A percentile compares a stretch with the other conserved stretches of the same genome.
Conservation (phyloP, 2,888 invertebrate genomes). For the Acleris sparsana region DNA sequence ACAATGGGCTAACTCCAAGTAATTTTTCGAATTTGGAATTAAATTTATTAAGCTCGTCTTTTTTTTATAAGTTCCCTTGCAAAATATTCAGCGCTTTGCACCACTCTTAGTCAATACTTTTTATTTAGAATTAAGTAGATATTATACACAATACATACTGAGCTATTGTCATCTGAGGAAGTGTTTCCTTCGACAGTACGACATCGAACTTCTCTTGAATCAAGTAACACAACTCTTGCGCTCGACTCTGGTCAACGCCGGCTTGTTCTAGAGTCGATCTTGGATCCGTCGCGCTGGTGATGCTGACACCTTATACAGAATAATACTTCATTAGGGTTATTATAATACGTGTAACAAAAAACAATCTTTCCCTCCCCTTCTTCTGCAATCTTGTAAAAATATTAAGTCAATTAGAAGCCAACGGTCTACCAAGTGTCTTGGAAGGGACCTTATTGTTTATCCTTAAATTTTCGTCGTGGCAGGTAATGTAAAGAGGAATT, state of each 20-base stretch:
- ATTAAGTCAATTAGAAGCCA: background rate
- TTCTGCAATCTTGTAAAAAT: too few relatives aligned
- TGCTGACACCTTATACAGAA: slow-evolving; percentile 10
- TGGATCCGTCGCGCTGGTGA: slow-evolving; percentile 17
- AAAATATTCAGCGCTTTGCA: background rate
- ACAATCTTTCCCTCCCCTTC: too few relatives aligned
- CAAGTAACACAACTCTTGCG: slow-evolving; percentile 15
- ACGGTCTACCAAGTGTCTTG: too few relatives aligned
- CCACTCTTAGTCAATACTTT: background rate
- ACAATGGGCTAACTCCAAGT: too few relatives aligned
- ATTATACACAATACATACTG: slow-evolving; percentile 6
- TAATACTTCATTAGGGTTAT: background rate
- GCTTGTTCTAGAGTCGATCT: slow-evolving; percentile 21
- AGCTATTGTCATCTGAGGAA: slow-evolving; percentile 19
- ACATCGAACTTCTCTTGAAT: slow-evolving; percentile 20
- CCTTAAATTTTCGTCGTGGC: too few relatives aligned
- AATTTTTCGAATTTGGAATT: too few relatives aligned
- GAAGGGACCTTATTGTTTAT: too few relatives aligned
- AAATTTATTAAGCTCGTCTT: too few relatives aligned
- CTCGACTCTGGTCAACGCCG: slow-evolving; percentile 17
- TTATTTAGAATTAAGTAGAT: too few relatives aligned
- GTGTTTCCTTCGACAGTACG: slow-evolving; percentile 12
- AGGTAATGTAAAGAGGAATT: too few relatives aligned
- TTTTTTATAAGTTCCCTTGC: too few relatives aligned
- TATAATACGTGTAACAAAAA: background rate